Evolutionary conservation across 2,888 invertebrate species (phyloP).

Genomic region (Pheosia gnoma): DNA sequence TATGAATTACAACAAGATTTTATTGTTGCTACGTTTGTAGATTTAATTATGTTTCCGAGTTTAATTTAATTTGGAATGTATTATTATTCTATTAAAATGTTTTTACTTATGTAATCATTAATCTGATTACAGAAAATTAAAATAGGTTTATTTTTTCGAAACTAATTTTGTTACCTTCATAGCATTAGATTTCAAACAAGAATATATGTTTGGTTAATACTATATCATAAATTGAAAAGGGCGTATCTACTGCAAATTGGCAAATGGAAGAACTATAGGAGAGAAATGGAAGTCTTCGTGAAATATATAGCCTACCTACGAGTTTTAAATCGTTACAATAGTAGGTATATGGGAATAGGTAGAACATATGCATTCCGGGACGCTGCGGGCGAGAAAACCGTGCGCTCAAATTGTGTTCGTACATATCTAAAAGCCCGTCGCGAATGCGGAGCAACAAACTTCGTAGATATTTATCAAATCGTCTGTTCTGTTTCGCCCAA

Average conservation of each 20-base stretch:
- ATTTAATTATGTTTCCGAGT: constrained; percentile 8
- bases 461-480: constrained; percentile 74
- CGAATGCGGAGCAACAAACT: constrained; percentile 60
- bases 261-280: neutral
- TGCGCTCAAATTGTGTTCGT: constrained; percentile 63
- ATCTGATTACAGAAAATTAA: too few relatives aligned
- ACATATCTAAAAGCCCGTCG: constrained; percentile 64
- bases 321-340: constrained; percentile 22
- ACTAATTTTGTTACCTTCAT: too few relatives aligned
- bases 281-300: neutral
- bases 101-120: too few relatives aligned
- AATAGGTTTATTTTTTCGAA: too few relatives aligned
- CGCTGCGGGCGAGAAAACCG: constrained; percentile 59
- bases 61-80: constrained; percentile 5
- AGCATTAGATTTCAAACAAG: too few relatives aligned
- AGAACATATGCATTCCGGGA: constrained; percentile 48
- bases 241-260: neutral
- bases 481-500: constrained; percentile 55
- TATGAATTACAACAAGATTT: constrained; percentile 54
- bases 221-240: too few relatives aligned
- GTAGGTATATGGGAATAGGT: constrained; percentile 40
- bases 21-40: constrained; percentile 26
- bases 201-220: too few relatives aligned
- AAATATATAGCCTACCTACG: constrained; percentile 2
- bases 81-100: neutral